A percentile compares a stretch with the other conserved stretches of the same genome.
Evolutionary conservation across 2,888 invertebrate genomes (phyloP).

Genomic region (Phymatocera aterrima): DNA sequence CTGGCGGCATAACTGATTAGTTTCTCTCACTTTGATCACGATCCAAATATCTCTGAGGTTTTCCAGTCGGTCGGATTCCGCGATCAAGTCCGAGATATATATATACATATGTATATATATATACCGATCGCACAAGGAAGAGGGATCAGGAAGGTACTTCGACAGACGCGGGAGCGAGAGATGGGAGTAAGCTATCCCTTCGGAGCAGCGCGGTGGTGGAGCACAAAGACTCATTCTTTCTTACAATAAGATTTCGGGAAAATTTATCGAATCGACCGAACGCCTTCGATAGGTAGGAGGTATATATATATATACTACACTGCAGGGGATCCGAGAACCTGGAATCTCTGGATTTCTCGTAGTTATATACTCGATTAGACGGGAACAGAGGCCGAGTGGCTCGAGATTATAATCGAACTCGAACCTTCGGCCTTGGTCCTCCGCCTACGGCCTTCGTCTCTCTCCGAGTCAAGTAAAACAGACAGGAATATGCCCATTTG

Average conservation of each 20-base stretch:
- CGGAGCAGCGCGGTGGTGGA: background rate
- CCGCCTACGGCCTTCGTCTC: background rate
- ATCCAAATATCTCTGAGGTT: background rate
- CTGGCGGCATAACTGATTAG: conserved; percentile 26
- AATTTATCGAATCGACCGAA: conserved; percentile 3
- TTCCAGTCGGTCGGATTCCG: conserved; percentile 4
- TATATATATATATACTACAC: too few species aligned
- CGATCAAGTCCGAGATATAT: conserved; percentile 9
- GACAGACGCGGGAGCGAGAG: background rate
- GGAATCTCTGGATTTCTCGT: background rate
- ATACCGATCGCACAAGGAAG: too few species aligned
- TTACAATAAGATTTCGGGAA: background rate
- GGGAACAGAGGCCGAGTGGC: background rate
- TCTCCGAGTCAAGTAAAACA: background rate
- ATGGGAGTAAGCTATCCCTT: background rate
- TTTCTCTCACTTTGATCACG: conserved; percentile 38
- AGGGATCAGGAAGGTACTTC: background rate
- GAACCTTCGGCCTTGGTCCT: background rate
- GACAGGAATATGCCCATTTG: background rate
- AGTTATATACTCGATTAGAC: conserved; percentile 21
- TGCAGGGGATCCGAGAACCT: background rate
- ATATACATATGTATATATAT: too few species aligned
- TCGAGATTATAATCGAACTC: conserved; percentile 3
- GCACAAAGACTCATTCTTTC: conserved; percentile 10
- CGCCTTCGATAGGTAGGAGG: background rate